phyloP scores from a whole-genome alignment of 2,797 vertebrate genomes.

The Melanotaenia pygmaea region DNA sequence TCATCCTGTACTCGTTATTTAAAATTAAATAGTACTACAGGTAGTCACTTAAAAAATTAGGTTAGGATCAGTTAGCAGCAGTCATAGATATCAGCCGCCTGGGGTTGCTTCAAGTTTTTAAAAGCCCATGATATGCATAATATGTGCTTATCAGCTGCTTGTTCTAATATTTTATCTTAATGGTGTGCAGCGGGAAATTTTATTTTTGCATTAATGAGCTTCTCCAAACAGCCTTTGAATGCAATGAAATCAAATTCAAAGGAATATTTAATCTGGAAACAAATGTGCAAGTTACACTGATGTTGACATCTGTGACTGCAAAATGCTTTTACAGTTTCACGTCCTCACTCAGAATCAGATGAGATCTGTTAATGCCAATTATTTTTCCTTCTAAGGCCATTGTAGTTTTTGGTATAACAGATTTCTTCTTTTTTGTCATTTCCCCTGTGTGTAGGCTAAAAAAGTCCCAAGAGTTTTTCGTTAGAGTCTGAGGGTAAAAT shows the following conservation, averaged over 20 bases:
- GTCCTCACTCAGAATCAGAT: conserved; percentile 28
- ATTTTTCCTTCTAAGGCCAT: conserved; percentile 7
- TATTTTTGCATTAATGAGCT: conserved; percentile 44
- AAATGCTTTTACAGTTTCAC: neutral
- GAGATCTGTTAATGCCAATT: conserved; percentile 19
- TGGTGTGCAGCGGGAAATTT: conserved; percentile 40
- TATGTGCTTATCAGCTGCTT: conserved; percentile 46
- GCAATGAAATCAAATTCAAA: conserved; percentile 13
- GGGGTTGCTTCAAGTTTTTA: conserved; percentile 23
- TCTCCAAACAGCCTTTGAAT: conserved; percentile 8
- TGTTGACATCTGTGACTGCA: neutral
- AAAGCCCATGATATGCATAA: conserved; percentile 38
- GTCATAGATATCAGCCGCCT: conserved; percentile 30
- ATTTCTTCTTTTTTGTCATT: conserved; percentile 19
- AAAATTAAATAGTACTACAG: conserved; percentile 29
- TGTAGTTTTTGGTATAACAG: neutral
- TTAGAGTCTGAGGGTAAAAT: conserved; percentile 16
- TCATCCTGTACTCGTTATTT: neutral
- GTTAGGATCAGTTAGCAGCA: conserved; percentile 17
- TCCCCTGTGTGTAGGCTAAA: neutral
- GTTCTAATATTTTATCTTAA: conserved; percentile 40
- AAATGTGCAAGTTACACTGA: conserved; percentile 3
- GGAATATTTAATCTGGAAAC: conserved; percentile 17
- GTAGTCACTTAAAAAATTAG: conserved; percentile 40
- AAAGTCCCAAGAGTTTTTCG: conserved; percentile 17